These are phyloP conservation scores for Coronaproctus castanopsis DNA, from an alignment of 2,888 invertebrate genomes.

Conservation along the genomic window DNA sequence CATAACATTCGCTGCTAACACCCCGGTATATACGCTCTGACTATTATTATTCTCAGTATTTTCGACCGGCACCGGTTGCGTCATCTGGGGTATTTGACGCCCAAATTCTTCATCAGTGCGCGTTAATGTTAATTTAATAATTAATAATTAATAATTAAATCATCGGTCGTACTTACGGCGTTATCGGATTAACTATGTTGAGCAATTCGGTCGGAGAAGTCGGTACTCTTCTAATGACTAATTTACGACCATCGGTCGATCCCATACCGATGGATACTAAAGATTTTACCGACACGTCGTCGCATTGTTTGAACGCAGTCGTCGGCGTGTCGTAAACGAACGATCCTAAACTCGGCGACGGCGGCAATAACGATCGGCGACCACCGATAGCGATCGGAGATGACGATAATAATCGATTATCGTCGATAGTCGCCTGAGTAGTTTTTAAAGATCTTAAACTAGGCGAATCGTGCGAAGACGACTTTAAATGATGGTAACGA, in stretches of 20 bases:
- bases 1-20: too few species aligned
- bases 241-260: constrained; percentile 66
- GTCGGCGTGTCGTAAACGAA: constrained; percentile 6
- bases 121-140: too few species aligned
- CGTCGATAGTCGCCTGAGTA: background rate
- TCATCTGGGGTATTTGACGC: too few species aligned
- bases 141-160: too few species aligned
- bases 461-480: constrained; percentile 11
- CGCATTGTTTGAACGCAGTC: constrained; percentile 28
- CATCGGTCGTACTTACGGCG: constrained; percentile 45
- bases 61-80: too few species aligned
- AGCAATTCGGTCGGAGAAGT: constrained; percentile 68
- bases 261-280: constrained; percentile 72
- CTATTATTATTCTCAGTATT: too few species aligned
- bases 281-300: constrained; percentile 54
- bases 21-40: too few species aligned
- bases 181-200: constrained; percentile 64
- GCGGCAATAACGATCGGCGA: background rate
- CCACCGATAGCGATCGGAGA: constrained; percentile 6
- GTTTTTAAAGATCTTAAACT: constrained; percentile 16
- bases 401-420: background rate
- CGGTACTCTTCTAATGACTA: constrained; percentile 64
- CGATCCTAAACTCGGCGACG: constrained; percentile 11
- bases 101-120: too few species aligned
- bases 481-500: background rate